These are phyloP conservation scores for Recurvirostra avosetta DNA, from an alignment of 2,113 vertebrate species.

Conservation along the genomic window DNA sequence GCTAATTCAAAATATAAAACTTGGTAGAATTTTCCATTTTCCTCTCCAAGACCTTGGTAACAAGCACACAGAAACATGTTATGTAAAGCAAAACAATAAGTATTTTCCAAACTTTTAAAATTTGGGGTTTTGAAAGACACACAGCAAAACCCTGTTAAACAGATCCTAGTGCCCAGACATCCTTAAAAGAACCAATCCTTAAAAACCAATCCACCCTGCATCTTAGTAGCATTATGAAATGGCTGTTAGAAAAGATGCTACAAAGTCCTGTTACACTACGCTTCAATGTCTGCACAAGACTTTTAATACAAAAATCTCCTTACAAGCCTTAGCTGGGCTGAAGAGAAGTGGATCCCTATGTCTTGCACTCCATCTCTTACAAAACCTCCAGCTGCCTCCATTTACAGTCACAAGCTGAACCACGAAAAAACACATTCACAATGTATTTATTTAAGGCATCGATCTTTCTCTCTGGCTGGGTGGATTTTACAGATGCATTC, in stretches of 20 bases:
- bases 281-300: background rate
- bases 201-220: background rate
- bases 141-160: background rate
- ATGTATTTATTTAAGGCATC: slow-evolving; percentile 20
- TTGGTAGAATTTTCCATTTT: background rate
- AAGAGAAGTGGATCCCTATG: background rate
- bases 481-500: slow-evolving; percentile 1
- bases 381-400: background rate
- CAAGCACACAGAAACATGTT: background rate
- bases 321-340: background rate
- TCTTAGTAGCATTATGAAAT: background rate
- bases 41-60: background rate
- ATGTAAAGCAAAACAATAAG: background rate
- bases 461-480: background rate
- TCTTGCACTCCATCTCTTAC: background rate
- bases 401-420: background rate
- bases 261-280: background rate
- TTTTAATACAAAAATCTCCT: background rate
- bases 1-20: background rate
- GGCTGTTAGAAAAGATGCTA: background rate
- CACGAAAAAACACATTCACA: background rate
- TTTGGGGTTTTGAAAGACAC: background rate
- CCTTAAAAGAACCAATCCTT: too few relatives aligned
- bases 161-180: background rate
- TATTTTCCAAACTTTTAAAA: background rate